Evolutionary conservation across 1,140 invertebrate species (phyloP).

Genomic region (Teleogryllus occipitalis): DNA sequence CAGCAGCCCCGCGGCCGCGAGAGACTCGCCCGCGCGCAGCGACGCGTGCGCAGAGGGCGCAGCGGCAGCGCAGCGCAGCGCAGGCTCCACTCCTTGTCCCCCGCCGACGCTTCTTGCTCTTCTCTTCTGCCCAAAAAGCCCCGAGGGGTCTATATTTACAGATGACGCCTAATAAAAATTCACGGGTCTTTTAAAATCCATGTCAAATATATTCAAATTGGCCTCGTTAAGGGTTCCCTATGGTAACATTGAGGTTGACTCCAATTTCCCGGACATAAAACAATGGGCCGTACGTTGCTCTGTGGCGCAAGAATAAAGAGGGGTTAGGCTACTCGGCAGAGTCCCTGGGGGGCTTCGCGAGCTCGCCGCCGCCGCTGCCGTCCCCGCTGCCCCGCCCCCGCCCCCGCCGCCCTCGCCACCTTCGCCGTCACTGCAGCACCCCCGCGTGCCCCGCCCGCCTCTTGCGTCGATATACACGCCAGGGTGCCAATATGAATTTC

Average conservation of each 20-base stretch:
- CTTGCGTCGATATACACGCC: not conserved
- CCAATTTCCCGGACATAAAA: slow-evolving; percentile 41
- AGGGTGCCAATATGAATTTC: slow-evolving; percentile 22
- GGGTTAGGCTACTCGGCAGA: slow-evolving; percentile 6
- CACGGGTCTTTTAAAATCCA: slow-evolving; percentile 40
- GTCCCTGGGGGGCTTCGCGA: not conserved
- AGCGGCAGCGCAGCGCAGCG: not conserved
- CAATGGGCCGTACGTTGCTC: slow-evolving; percentile 29
- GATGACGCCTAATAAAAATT: slow-evolving; percentile 36
- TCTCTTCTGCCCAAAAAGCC: slow-evolving; percentile 11
- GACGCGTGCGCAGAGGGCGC: not conserved
- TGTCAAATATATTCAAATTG: slow-evolving; percentile 43
- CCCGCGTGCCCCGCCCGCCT: too few species aligned
- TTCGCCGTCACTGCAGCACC: not conserved
- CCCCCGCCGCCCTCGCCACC: not conserved
- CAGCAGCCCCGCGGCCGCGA: not conserved
- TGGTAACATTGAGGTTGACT: slow-evolving; percentile 40
- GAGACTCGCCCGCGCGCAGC: not conserved
- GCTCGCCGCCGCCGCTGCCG: too few species aligned
- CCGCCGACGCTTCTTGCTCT: not conserved
- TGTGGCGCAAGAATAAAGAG: slow-evolving; percentile 22
- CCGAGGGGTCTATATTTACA: slow-evolving; percentile 33
- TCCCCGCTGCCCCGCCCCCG: not conserved
- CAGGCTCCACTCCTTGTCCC: not conserved
- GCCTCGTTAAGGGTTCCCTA: slow-evolving; percentile 37